phyloP scores from a whole-genome alignment of 92 coral and sea anemone species.

The Meandrina meandrites region DNA sequence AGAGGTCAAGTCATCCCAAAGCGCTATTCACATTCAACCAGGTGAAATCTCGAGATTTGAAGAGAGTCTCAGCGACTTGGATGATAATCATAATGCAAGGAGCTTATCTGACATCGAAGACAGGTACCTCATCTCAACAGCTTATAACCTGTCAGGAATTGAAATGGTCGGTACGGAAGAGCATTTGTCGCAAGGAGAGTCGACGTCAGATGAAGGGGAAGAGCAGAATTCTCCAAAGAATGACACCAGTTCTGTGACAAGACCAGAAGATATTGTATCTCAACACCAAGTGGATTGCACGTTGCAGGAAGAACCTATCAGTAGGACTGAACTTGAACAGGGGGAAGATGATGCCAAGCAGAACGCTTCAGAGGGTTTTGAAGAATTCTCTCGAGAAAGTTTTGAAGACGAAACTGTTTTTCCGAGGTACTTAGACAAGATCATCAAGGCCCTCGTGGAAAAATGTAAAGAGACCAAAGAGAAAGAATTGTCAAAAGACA shows the following conservation, averaged over 20 bases:
- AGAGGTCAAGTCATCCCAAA: background rate
- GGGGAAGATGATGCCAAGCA: background rate
- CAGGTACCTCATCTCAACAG: background rate
- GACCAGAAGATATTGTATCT: no score
- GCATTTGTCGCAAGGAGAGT: background rate
- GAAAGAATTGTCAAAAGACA: conserved; percentile 4
- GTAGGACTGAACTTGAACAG: background rate
- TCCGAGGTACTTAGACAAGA: conserved; percentile 63
- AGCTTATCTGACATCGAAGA: background rate
- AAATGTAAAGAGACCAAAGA: conserved; percentile 39
- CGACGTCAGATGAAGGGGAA: background rate
- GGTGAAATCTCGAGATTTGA: background rate
- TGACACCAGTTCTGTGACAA: background rate
- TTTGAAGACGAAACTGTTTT: conserved; percentile 65
- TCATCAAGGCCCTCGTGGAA: conserved; percentile 35
- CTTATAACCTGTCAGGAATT: background rate
- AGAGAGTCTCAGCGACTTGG: background rate
- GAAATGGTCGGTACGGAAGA: no score
- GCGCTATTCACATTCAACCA: background rate
- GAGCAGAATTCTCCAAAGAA: background rate
- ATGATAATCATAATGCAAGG: background rate
- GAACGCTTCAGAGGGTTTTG: background rate
- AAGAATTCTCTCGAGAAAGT: conserved; percentile 33
- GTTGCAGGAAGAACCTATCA: background rate
- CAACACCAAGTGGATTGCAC: background rate